Evolutionary conservation across 2,797 vertebrate species (phyloP).

Genomic region (Nyctalus aviator): DNA sequence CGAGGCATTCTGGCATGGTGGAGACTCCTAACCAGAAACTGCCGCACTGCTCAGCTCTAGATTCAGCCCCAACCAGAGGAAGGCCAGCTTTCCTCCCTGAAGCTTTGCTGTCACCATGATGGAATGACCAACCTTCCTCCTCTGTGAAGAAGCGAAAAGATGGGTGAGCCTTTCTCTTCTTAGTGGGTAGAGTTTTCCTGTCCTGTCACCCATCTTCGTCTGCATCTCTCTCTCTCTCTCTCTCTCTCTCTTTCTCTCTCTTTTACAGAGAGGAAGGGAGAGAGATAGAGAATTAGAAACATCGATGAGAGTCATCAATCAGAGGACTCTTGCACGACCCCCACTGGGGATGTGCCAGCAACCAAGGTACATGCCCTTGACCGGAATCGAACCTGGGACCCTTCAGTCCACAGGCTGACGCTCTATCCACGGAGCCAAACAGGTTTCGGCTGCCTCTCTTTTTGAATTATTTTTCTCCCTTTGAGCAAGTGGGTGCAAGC

Average conservation of each 20-base stretch:
- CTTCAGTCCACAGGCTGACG: no score
- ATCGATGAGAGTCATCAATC: no score
- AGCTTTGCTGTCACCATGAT: constrained; percentile 4
- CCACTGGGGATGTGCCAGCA: no score
- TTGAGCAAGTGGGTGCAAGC: not conserved
- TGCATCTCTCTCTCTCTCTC: constrained; percentile 42
- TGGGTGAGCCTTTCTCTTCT: constrained; percentile 55
- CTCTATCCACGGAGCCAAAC: no score
- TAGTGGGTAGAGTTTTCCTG: constrained; percentile 9
- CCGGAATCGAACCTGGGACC: no score
- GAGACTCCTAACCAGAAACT: not conserved
- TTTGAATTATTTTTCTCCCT: constrained; percentile 31
- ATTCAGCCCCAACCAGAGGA: not conserved
- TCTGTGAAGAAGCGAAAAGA: constrained; percentile 8
- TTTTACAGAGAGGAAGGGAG: no score
- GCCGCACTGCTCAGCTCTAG: not conserved
- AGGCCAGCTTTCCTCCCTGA: not conserved
- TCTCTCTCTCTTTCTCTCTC: not conserved
- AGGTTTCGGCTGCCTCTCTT: constrained; percentile 7
- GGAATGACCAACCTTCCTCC: not conserved
- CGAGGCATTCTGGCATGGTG: not conserved
- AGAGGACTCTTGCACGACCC: no score
- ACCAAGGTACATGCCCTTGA: no score
- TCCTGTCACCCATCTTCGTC: not conserved
- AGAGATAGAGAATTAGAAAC: no score